phyloP scores from a whole-genome alignment of 1,140 invertebrate genomes.

The Pseudomyrmex gracilis region DNA sequence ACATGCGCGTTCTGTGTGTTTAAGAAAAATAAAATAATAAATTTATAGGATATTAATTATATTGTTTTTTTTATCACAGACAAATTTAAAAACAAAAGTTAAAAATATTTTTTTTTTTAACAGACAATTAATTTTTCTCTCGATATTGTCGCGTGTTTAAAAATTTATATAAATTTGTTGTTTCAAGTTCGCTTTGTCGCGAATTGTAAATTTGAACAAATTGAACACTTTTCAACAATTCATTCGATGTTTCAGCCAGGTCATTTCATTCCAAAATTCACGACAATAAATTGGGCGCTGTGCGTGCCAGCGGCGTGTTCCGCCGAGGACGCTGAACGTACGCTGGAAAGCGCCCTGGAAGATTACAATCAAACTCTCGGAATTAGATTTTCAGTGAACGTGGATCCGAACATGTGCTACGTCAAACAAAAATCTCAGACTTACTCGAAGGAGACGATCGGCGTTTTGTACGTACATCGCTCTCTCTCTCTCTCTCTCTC shows the following conservation, averaged over 20 bases:
- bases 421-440: constrained; percentile 81
- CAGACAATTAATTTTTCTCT: neutral
- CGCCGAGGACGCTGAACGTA: constrained; percentile 86
- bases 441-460: constrained; percentile 83
- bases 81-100: neutral
- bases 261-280: constrained; percentile 90
- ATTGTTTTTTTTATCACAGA: neutral
- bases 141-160: neutral
- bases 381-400: constrained; percentile 86
- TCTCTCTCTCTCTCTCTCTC: no score
- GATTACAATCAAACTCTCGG: constrained; percentile 87
- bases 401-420: constrained; percentile 87
- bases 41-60: neutral
- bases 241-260: constrained; percentile 85
- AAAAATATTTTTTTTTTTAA: constrained; percentile 15
- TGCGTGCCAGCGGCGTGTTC: constrained; percentile 89
- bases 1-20: constrained; percentile 59
- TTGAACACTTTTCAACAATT: constrained; percentile 5
- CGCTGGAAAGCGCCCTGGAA: constrained; percentile 86
- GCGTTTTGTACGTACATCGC: constrained; percentile 79
- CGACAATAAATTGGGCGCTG: constrained; percentile 89
- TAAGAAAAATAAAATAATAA: neutral
- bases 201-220: constrained; percentile 21
- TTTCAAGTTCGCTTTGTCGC: neutral
- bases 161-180: neutral